Evolutionary conservation across 2,113 vertebrate genomes (phyloP), one percentile per base, ranked within the genome.

Genomic region (Mesocricetus auratus): DNA sequence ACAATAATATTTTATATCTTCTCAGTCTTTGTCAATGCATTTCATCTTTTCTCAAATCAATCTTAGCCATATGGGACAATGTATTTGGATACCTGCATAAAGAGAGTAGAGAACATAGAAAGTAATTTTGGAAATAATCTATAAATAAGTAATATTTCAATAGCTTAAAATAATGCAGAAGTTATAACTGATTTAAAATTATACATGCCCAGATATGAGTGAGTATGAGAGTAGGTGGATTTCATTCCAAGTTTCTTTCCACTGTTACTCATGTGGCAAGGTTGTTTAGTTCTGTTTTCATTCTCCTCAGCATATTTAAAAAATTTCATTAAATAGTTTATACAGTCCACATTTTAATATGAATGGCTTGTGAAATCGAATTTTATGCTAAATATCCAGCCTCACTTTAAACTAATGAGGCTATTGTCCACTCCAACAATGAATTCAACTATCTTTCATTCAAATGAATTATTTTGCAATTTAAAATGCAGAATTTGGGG

Each of bases 361-460:
- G 62, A 95, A 91, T 94, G 33, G 5, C 68, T 64, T 68, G 2
- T 82, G 82, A 96, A 85, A 89, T 95, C 82, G 91, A 95, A 95
- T 95, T 95, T 94, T 83, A 94, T 89, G 75, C 39, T 83, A 74
- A 7, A 24, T 91, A n/a, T 26, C 45, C 69, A 95, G 42, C 13
- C 31, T 77, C 82, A 90, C 50, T 88, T 90, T 11, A 89, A 88
- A 89, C 36, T 94, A 85, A 93, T 93, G 56, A 95, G 62, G 39
- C 93, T 83, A 94, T 83, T 75, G 56, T 96, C 45, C 71, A 85
- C 29, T 83, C 47, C 60, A 93, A 78, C 22, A 94, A 73, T 91
- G 53, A 58, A 73, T 91, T 85, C 53, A 91, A 24, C 42, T 88
- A 56, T 94, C 36, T 89, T 95, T 39, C 50, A 58, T 91, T 91